Evolutionary conservation across 2,113 vertebrate genomes (phyloP), one percentile per base, ranked within the genome.

Genomic region (Haemorhous mexicanus): DNA sequence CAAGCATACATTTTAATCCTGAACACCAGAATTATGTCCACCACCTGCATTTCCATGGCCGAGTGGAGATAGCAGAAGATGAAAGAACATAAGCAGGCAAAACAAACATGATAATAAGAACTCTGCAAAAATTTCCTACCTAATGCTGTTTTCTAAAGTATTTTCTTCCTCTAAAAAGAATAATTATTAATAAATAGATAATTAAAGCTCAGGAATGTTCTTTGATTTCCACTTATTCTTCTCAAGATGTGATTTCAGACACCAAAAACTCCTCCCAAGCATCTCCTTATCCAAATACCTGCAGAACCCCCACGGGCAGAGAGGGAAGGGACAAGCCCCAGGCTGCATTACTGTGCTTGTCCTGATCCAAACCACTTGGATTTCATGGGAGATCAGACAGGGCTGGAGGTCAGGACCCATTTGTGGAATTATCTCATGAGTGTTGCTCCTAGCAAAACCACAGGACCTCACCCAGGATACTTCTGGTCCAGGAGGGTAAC

Each of bases 341-440:
- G 16, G 15, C 70, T 55, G 56, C 1, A 1, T 24, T 19, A 10
- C 2, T 0, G 56, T 1, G 0, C 62, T 89, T 63, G 59, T 89
- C 47, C 76, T 4, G 0, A 8, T 59, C 80, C 73, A 87, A 4
- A 75, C 18, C 39, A 70, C 41, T 67, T 9, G 3, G 30, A 47
- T 74, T 53, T 58, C 77, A 46, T 0, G 7, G 64, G 69, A 90
- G 64, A 55, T 32, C 1, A 4, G 80, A 24, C 30, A 61, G 64
- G 89, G 46, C 55, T 58, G 84, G 56, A 89, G 73, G 76, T 91
- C 63, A 6, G 14, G 59, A 22, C n/a, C 32, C 67, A 19, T 66
- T 74, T 89, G 37, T 84, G 73, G 26, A 46, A 84, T 84, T 70
- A 77, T 39, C 30, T 52, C 15, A 0, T 3, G 11, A 37, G 80